Conservation (phyloP, 2,888 invertebrate species). For the Coecobrya sp. region DNA sequence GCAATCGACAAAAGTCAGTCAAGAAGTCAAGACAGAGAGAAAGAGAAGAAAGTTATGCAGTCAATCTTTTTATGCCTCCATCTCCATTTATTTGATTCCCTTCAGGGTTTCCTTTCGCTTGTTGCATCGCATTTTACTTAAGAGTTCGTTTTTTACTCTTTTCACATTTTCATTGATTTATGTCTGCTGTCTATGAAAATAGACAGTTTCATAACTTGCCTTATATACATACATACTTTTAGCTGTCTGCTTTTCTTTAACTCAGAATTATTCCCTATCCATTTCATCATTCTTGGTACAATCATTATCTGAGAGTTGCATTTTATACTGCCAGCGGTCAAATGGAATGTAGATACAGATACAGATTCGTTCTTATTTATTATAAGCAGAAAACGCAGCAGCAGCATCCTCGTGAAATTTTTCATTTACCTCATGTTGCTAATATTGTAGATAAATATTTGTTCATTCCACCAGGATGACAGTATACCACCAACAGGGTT, state of each 20-base stretch:
- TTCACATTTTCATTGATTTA: constrained; percentile 65
- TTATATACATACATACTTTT: not conserved
- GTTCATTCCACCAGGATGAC: constrained; percentile 21
- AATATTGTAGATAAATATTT: constrained; percentile 24
- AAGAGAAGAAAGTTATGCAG: not conserved
- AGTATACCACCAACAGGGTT: constrained; percentile 4
- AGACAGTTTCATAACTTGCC: constrained; percentile 68
- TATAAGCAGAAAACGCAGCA: not conserved
- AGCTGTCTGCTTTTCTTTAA: not conserved
- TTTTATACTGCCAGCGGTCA: not conserved
- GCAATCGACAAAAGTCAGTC: constrained; percentile 34
- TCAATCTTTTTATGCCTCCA: constrained; percentile 18
- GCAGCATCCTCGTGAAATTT: constrained; percentile 42
- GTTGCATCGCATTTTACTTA: constrained; percentile 53
- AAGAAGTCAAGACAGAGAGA: constrained; percentile 43
- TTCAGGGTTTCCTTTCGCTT: constrained; percentile 47
- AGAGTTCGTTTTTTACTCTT: not conserved
- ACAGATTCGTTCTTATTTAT: not conserved
- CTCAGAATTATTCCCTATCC: constrained; percentile 13
- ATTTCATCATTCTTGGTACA: not conserved
- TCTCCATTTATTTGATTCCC: constrained; percentile 38
- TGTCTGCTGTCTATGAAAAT: constrained; percentile 50
- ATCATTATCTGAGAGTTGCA: not conserved
- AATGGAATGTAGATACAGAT: too few relatives aligned
- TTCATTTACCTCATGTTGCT: constrained; percentile 73